Evolutionary conservation across 1,140 invertebrate species (phyloP).

Genomic region (Bombus superbus): DNA sequence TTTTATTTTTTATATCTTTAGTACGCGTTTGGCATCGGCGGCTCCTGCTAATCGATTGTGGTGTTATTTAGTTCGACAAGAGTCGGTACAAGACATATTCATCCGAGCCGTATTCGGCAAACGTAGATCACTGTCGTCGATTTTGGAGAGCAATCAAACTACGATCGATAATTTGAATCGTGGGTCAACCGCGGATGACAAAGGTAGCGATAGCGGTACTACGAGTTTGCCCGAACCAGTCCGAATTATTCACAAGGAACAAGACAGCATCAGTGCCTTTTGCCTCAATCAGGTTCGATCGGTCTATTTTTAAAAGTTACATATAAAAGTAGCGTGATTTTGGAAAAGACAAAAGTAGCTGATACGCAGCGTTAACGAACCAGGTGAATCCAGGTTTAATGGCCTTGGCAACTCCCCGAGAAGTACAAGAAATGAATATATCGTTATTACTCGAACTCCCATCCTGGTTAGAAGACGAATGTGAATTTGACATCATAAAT

Average conservation of each 20-base stretch:
- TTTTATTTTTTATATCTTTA: conserved; percentile 68
- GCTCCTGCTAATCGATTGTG: conserved; percentile 94
- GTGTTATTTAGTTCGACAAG: conserved; percentile 96
- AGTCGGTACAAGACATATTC: conserved; percentile 96
- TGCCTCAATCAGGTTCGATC: conserved; percentile 93
- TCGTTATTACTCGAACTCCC: conserved; percentile 93
- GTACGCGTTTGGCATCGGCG: conserved; percentile 88
- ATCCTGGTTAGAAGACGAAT: conserved; percentile 96
- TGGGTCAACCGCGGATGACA: conserved; percentile 78
- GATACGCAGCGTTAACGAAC: conserved; percentile 27
- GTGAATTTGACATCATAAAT: conserved; percentile 96
- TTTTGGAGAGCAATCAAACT: conserved; percentile 80
- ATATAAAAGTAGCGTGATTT: too few relatives aligned
- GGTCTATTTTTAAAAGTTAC: neutral
- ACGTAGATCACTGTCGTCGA: conserved; percentile 82
- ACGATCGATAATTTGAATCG: conserved; percentile 74
- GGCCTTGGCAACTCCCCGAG: conserved; percentile 96
- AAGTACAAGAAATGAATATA: conserved; percentile 99
- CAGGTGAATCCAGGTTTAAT: conserved; percentile 92
- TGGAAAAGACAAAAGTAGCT: neutral
- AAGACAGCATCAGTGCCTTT: conserved; percentile 98
- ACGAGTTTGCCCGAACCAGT: conserved; percentile 89
- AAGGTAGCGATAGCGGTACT: conserved; percentile 82
- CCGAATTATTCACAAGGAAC: conserved; percentile 99
- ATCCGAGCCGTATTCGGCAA: conserved; percentile 97